Evolutionary conservation across 1,140 invertebrate genomes (phyloP), one percentile per base, ranked within the genome.

Genomic region (Mylabris phalerata): DNA sequence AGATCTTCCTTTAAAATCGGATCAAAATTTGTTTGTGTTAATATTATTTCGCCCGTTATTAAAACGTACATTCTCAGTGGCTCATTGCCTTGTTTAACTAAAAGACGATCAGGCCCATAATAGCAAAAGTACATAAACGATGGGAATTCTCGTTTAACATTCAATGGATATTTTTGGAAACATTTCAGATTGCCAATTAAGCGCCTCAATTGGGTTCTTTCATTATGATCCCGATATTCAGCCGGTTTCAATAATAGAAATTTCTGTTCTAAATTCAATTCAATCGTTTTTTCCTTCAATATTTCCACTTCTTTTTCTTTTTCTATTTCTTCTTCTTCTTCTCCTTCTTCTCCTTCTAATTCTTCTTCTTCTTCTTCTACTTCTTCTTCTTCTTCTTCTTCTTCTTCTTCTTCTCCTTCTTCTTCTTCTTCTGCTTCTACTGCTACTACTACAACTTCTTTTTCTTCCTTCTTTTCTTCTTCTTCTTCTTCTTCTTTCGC

Each of bases 31-130:
- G 74, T 67, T 54, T 76, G 77, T 24, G 75, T 77, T 24, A 83
- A 71, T 10, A 64, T 65, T 2, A 82, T 74, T 60, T 82, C 78
- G 13, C 83, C 84, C 2, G 67, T 76, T 1, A 83, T 62, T n/a
- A 85, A 76, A 63, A 80, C 83, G 68, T 83, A 84, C 49, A 84
- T 60, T 9, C 76, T 77, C 42, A 75, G 68, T 0, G 82, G 76
- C n/a, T 75, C 73, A 24, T 80, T 80, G 52, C 76, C 75, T 62
- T 84, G 79, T 9, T 77, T 77, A 2, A 84, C 78, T 9, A 85
- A 79, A 0, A 75, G 70, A 1, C 82, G 75, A 1, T 72, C 75
- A 0, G 78, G 73, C 1, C 75, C 72, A 42, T 80, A 79, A 61
- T 80, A 84, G 41, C 76, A 77, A 69, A 83, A 84, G 51, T 75